Base-by-base conservation (phyloP, 2,888 invertebrate species). In the Coelopa pilipes region DNA sequence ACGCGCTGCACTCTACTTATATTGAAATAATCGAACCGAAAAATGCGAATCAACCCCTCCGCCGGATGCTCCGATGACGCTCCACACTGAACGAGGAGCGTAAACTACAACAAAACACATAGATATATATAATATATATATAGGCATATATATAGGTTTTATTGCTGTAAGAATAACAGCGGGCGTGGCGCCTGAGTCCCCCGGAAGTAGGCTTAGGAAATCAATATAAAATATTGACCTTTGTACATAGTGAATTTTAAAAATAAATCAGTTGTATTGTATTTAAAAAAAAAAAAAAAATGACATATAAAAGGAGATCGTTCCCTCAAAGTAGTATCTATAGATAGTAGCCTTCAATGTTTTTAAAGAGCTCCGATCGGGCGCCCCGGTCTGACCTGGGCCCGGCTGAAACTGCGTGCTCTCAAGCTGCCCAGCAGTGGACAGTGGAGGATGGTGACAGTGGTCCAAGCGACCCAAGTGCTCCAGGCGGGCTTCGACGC, bases 91-190 rank as follows among this genome's bases (percentile, higher is more conserved):
- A 76, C 76, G 76, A 77, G 79, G 78, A 75, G 76, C 75, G 75
- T 70, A 74, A 78, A 76, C 79, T 79, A 79, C 78, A 78, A 78
- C 78, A 75, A 74, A 73, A 65, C 10, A 46, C 24, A 59, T 24
- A 11, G 7, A 45, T 46, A 46, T 45, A 47, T 46, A 19, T 15
- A 66, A 47, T 46, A 19, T 15, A 66, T 50, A 19, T 66, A 19
- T 24, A 50, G 21, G 21, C 1, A 50, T 17, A 15, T 9, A 19
- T 66, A 47, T 13, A 66, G 5, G 15, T 1, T 63, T 63, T 15
- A 63, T 24, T 63, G 34, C 17, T n/a, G n/a, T 63, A 34, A 15
- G 34, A 46, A 63, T 34, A 63, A 63, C n/a, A n/a, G 45, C 15
- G 46, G 63, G 63, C 5, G 17, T 1, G 63, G 2, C 34, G 4